A percentile compares a stretch with the other conserved stretches of the same genome.
phyloP scores from a whole-genome alignment of 2,797 vertebrate species.

The Halcyon leucocephala region DNA sequence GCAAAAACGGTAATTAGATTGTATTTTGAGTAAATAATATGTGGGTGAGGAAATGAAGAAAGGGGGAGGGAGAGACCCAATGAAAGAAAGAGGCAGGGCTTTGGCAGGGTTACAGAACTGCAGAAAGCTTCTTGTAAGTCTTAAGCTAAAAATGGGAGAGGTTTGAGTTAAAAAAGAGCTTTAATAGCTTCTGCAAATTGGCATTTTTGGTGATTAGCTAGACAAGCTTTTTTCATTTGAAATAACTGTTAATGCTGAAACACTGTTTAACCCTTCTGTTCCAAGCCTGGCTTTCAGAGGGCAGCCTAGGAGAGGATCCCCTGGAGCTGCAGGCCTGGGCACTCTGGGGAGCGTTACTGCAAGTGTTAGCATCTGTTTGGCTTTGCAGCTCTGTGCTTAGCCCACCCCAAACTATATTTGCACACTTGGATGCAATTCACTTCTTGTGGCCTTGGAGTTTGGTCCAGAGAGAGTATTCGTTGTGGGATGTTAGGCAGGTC shows the following conservation, averaged over 20 bases:
- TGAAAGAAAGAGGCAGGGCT: background rate
- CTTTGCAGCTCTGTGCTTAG: background rate
- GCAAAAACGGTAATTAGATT: conserved; percentile 27
- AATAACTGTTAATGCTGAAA: background rate
- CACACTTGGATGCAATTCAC: background rate
- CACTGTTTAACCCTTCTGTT: background rate
- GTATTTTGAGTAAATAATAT: conserved; percentile 34
- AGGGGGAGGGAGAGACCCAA: background rate
- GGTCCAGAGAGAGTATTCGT: background rate
- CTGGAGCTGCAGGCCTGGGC: background rate
- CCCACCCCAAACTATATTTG: background rate
- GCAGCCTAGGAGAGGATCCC: background rate
- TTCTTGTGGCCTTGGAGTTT: background rate
- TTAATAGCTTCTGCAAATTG: background rate
- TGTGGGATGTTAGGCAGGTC: background rate
- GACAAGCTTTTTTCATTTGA: background rate
- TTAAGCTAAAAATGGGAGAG: background rate
- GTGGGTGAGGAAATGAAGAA: conserved; percentile 50
- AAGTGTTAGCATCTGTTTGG: background rate
- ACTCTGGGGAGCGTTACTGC: background rate
- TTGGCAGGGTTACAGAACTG: conserved; percentile 23
- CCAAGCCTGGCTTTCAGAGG: background rate
- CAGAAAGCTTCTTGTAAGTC: conserved; percentile 26
- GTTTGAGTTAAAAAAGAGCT: background rate
- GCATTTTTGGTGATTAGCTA: background rate